Conservation (phyloP, 2,797 vertebrate species). For the Merluccius polli region DNA sequence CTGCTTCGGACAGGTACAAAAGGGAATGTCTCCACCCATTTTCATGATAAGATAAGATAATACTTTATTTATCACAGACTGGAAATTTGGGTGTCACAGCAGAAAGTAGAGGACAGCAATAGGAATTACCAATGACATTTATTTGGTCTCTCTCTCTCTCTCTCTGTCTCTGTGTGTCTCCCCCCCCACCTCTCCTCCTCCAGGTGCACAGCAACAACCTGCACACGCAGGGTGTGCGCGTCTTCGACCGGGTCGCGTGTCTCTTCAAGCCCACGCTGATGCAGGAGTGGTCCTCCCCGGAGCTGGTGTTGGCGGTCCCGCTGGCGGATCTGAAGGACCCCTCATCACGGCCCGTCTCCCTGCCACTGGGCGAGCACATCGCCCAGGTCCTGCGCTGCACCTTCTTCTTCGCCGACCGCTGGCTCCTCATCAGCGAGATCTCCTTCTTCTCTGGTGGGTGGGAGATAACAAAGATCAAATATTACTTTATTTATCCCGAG, state of each 20-base stretch:
- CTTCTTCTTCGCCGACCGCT: slow-evolving; percentile 82
- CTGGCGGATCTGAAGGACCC: slow-evolving; percentile 82
- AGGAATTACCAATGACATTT: too few relatives aligned
- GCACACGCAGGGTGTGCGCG: slow-evolving; percentile 81
- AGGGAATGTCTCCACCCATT: slow-evolving; percentile 8
- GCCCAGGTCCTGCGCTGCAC: slow-evolving; percentile 84
- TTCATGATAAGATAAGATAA: neutral
- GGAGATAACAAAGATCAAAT: too few relatives aligned
- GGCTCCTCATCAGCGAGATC: slow-evolving; percentile 92
- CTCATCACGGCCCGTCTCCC: slow-evolving; percentile 77
- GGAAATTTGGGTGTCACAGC: neutral
- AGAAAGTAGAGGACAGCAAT: neutral
- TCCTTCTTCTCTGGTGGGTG: slow-evolving; percentile 82
- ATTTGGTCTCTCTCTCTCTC: neutral
- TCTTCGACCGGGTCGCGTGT: slow-evolving; percentile 83
- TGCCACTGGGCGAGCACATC: slow-evolving; percentile 71
- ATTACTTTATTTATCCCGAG: too few relatives aligned
- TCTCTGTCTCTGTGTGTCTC: neutral
- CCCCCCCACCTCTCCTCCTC: neutral
- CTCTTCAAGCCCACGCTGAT: slow-evolving; percentile 78
- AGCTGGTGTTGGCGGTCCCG: slow-evolving; percentile 67
- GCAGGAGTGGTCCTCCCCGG: slow-evolving; percentile 77
- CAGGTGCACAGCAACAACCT: slow-evolving; percentile 93
- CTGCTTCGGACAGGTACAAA: slow-evolving; percentile 17
- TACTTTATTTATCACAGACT: neutral